Evolutionary conservation across 2,113 vertebrate species (phyloP).

Genomic region (Phrynocephalus versicolor): DNA sequence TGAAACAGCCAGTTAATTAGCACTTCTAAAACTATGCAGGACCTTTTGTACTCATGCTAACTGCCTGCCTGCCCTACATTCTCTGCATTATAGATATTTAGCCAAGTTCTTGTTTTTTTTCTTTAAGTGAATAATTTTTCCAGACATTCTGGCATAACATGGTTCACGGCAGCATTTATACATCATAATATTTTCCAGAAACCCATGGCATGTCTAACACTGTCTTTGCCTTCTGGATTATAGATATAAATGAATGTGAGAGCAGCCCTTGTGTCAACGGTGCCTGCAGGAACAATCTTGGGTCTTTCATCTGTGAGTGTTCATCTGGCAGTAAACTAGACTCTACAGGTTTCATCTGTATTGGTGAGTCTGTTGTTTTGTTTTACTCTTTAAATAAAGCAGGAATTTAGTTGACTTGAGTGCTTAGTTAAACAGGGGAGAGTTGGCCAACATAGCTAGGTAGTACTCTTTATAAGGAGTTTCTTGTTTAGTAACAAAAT

Average conservation of each 20-base stretch:
- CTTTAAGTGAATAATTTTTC: conserved; percentile 51
- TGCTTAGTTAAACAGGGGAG: conserved; percentile 5
- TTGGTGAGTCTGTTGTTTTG: conserved; percentile 72
- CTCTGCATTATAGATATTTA: conserved; percentile 40
- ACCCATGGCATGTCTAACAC: conserved; percentile 53
- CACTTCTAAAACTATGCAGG: conserved; percentile 16
- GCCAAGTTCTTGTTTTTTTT: conserved; percentile 28
- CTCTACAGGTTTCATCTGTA: conserved; percentile 79
- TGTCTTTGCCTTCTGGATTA: conserved; percentile 69
- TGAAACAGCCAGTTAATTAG: conserved; percentile 32
- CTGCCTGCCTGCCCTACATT: conserved; percentile 3
- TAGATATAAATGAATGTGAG: conserved; percentile 88
- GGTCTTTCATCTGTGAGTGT: conserved; percentile 85
- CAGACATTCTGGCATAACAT: conserved; percentile 54
- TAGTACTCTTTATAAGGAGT: background rate
- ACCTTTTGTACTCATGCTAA: background rate
- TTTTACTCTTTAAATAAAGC: background rate
- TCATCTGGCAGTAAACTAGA: conserved; percentile 83
- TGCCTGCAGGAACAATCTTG: conserved; percentile 84
- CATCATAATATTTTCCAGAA: conserved; percentile 65
- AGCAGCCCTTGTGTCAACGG: conserved; percentile 82
- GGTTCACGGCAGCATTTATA: conserved; percentile 39
- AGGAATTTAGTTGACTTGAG: background rate
- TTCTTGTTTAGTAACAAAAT: background rate
- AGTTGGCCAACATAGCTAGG: background rate